Evolutionary conservation across 2,113 vertebrate species (phyloP), one percentile per base, ranked within the genome.

Genomic region (Geothlypis trichas): DNA sequence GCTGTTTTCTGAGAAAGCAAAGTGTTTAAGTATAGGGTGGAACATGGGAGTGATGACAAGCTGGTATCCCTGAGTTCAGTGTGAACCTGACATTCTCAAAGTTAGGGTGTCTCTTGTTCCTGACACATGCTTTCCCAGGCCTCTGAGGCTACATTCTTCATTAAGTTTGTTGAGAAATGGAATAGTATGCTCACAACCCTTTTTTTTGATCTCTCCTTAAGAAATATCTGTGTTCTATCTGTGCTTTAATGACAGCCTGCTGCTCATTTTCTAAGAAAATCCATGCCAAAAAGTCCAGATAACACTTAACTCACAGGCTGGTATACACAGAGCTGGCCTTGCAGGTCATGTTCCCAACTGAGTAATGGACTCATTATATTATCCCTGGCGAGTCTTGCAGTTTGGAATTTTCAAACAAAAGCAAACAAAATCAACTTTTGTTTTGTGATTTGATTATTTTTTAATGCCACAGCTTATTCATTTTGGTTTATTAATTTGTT

Each of bases 401-500:
- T 44, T 90, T 92, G 89, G 87, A 93, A 89, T 88, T 95, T 96
- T 89, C 91, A 85, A 88, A 93, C 68, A 86, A 96, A 82, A 92
- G 84, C 94, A 97, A 96, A 96, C 71, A 90, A 90, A 95, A 96
- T 87, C 77, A 96, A 97, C 86, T 97, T 97, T 77, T 78, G 61
- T 72, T 95, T 89, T 89, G 80, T 80, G 93, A 93, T 95, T 96
- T 97, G 95, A 96, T 95, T 97, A 97, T 96, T 95, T 95, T 96
- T 97, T 98, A 96, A 97, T 94, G 93, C 18, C 80, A 94, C 94
- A 85, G 87, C 94, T 97, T 98, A 97, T 96, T 97, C 83, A 96
- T 97, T 97, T 90, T 95, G 84, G 85, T 96, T 98, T 98, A 98
- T 98, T 98, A 98, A 98, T 98, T 98, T 98, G 97, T 97, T 98